phyloP scores from a whole-genome alignment of 30 jellyfish, hydroid and myxozoan genomes.

The Sanderia malayensis region DNA sequence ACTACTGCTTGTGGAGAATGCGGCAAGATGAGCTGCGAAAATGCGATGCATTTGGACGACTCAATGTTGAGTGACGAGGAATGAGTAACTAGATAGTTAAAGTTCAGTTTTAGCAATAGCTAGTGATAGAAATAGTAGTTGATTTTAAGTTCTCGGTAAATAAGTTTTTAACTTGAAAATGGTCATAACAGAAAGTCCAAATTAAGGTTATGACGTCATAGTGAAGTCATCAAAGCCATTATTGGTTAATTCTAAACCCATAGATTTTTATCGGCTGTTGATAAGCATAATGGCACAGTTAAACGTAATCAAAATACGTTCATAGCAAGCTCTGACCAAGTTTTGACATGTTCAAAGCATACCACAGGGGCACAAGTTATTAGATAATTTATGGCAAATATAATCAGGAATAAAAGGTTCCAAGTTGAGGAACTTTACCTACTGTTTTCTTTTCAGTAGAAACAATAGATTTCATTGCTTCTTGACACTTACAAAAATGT shows the following conservation, averaged over 20 bases:
- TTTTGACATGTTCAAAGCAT: background rate
- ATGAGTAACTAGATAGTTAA: background rate
- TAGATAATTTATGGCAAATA: background rate
- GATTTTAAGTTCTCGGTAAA: background rate
- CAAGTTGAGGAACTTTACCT: no score
- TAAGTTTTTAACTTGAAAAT: background rate
- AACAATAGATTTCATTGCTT: no score
- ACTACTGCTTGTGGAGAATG: background rate
- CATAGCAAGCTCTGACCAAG: background rate
- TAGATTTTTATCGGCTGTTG: background rate
- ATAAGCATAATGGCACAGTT: background rate
- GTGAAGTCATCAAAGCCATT: background rate
- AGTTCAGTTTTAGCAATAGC: background rate
- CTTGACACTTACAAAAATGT: no score
- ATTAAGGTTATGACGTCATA: background rate
- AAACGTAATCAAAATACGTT: background rate
- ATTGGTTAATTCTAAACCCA: background rate
- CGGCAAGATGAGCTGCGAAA: background rate
- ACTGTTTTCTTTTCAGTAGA: no score
- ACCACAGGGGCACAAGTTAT: background rate
- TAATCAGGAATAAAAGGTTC: no score
- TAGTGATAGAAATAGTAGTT: background rate
- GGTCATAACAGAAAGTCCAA: background rate
- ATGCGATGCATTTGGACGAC: slow-evolving; percentile 3
- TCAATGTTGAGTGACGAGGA: slow-evolving; percentile 2